Conservation (phyloP, 2,888 invertebrate species). For the Arge pagana region DNA sequence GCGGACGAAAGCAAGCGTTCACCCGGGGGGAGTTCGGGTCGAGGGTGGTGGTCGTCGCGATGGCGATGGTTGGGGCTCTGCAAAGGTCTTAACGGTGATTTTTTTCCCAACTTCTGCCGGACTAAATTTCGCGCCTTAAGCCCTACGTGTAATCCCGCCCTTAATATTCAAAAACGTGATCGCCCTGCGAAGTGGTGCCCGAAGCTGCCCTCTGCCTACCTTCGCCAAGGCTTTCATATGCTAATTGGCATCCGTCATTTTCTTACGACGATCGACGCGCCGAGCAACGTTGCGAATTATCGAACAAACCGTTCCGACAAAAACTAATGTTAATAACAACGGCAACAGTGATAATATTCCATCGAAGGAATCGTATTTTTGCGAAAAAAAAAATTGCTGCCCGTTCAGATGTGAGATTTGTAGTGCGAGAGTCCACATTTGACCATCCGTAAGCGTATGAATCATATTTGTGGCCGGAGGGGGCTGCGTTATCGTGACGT, state of each 20-base stretch:
- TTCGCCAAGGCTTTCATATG: conserved; percentile 54
- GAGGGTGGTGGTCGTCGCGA: conserved; percentile 10
- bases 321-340: no score
- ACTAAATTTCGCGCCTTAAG: conserved; percentile 58
- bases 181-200: conserved; percentile 52
- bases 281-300: no score
- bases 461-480: no score
- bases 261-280: conserved; percentile 54
- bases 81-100: conserved; percentile 46
- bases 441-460: no score
- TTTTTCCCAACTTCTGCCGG: conserved; percentile 44
- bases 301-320: no score
- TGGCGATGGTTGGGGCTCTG: conserved; percentile 8
- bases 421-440: no score
- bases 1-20: no score
- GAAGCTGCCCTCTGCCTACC: conserved; percentile 35
- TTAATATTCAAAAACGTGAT: conserved; percentile 60
- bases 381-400: no score
- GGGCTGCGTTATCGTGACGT: no score
- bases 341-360: no score
- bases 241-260: conserved; percentile 60
- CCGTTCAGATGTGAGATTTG: no score
- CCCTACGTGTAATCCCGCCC: conserved; percentile 56
- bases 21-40: conserved; percentile 4
- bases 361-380: no score